These are phyloP conservation scores for Zoanthus sociatus DNA, from an alignment of 92 coral and sea anemone genomes.

Conservation along the genomic window DNA sequence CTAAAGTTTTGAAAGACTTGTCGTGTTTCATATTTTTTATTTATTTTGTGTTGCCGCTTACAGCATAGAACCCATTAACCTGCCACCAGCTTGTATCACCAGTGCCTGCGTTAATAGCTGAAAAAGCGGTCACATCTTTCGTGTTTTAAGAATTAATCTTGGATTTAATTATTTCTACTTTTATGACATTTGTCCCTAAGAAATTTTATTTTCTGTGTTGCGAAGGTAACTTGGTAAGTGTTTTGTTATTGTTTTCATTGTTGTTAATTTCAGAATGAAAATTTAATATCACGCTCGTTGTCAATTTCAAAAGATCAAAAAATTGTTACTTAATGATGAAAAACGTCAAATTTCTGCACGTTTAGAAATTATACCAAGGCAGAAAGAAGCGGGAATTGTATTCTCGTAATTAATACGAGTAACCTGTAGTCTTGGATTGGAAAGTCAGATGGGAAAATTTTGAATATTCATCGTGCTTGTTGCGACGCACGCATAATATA, in stretches of 20 bases:
- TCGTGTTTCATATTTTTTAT: too few species aligned
- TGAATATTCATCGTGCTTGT: conserved; percentile 25
- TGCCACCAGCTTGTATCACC: conserved; percentile 16
- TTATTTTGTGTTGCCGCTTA: too few species aligned
- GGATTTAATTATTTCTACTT: background rate
- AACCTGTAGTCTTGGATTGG: background rate
- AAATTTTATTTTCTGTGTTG: conserved; percentile 75
- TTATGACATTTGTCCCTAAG: conserved; percentile 68
- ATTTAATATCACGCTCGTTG: conserved; percentile 23
- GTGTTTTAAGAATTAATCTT: background rate
- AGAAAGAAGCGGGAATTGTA: conserved; percentile 26
- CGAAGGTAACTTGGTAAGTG: conserved; percentile 74
- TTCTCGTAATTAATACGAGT: background rate
- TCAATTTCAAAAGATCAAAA: conserved; percentile 21
- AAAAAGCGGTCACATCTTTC: background rate
- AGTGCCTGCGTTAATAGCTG: background rate
- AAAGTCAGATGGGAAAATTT: background rate
- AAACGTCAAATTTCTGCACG: background rate
- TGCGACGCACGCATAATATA: background rate
- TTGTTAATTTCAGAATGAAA: background rate
- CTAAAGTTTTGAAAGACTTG: too few species aligned
- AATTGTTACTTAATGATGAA: conserved; percentile 8
- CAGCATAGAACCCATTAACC: background rate
- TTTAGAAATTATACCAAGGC: conserved; percentile 11
- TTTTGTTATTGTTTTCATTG: background rate